Evolutionary conservation across 2,113 vertebrate genomes (phyloP).

Genomic region (Blennius ocellaris): DNA sequence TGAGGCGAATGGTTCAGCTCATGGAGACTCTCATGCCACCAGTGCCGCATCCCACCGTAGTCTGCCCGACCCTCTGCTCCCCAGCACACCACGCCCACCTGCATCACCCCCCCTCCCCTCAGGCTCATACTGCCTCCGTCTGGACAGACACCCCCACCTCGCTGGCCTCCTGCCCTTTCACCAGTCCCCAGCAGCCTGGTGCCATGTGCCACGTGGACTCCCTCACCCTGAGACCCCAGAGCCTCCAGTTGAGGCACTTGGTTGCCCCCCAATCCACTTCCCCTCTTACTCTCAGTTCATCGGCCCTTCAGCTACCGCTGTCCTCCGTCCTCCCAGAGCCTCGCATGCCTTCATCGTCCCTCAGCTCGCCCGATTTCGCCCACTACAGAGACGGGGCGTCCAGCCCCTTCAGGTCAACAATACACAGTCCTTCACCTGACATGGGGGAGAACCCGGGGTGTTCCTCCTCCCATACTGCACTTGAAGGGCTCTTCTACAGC

Average conservation of each 20-base stretch:
- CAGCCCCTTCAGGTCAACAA: slow-evolving; percentile 48
- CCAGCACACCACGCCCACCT: slow-evolving; percentile 55
- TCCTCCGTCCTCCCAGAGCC: slow-evolving; percentile 36
- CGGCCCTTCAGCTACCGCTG: slow-evolving; percentile 31
- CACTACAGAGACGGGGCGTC: slow-evolving; percentile 25
- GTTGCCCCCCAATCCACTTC: slow-evolving; percentile 21
- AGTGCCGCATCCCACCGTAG: slow-evolving; percentile 48
- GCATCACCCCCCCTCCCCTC: slow-evolving; percentile 32
- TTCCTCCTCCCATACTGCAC: slow-evolving; percentile 62
- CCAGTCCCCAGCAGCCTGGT: slow-evolving; percentile 46
- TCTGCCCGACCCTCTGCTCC: slow-evolving; percentile 61
- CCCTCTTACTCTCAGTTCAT: slow-evolving; percentile 16
- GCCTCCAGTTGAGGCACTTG: slow-evolving; percentile 50
- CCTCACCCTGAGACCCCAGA: slow-evolving; percentile 54
- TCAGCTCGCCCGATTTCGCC: slow-evolving; percentile 45
- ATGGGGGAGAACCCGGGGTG: slow-evolving; percentile 51
- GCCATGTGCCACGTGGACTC: slow-evolving; percentile 36
- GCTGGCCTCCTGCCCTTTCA: slow-evolving; percentile 53
- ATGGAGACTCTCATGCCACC: slow-evolving; percentile 77
- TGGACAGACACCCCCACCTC: slow-evolving; percentile 61
- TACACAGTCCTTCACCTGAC: slow-evolving; percentile 51
- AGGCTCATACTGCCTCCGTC: slow-evolving; percentile 54
- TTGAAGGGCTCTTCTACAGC: slow-evolving; percentile 36
- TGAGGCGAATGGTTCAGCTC: slow-evolving; percentile 78
- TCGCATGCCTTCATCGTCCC: slow-evolving; percentile 42